Conservation (phyloP, 2,113 vertebrate species). For the Empidonax traillii region DNA sequence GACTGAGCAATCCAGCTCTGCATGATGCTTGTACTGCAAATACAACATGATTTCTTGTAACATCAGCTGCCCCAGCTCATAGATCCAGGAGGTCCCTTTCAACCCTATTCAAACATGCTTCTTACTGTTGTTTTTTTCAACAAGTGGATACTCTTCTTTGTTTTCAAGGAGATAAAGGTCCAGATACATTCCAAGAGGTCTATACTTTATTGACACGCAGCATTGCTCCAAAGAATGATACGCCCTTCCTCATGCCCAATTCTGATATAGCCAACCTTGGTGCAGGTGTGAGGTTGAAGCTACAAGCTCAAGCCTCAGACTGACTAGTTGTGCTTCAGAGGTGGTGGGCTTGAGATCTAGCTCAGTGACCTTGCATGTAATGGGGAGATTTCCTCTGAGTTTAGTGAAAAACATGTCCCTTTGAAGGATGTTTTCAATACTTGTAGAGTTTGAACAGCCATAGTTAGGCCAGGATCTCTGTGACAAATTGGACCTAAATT, state of each 20-base stretch:
- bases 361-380: background rate
- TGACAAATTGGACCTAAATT: background rate
- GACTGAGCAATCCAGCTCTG: background rate
- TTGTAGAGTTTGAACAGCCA: background rate
- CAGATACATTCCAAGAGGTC: background rate
- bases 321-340: background rate
- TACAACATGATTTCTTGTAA: background rate
- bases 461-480: background rate
- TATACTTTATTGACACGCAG: background rate
- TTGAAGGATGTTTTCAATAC: background rate
- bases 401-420: background rate
- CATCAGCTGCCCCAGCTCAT: background rate
- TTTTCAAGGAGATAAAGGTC: background rate
- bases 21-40: rapidly evolving
- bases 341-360: background rate
- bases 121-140: background rate
- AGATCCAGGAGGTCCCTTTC: background rate
- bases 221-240: rapidly evolving
- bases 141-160: background rate
- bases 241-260: background rate
- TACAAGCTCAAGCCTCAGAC: background rate
- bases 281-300: background rate
- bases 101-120: background rate
- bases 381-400: background rate
- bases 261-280: background rate